Conservation (phyloP, 2,113 vertebrate genomes). For the Pyrgilauda ruficollis region DNA sequence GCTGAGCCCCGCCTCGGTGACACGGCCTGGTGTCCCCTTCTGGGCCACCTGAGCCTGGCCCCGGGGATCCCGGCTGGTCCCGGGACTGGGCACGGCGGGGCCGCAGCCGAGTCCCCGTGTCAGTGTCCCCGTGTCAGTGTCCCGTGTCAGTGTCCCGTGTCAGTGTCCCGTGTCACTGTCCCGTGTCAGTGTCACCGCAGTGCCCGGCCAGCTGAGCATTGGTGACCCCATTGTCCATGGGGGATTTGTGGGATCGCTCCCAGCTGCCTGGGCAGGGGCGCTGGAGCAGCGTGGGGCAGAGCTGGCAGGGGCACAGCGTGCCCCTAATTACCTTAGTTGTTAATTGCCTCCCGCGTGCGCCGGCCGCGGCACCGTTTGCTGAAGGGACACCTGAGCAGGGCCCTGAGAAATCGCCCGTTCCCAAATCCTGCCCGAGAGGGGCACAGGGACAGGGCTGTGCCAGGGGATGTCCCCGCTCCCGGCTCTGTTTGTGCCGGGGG, state of each 20-base stretch:
- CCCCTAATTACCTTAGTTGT: not conserved
- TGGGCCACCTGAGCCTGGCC: not conserved
- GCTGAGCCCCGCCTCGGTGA: not conserved
- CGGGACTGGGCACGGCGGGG: not conserved
- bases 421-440: not conserved
- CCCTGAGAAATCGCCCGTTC: rapidly evolving
- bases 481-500: rapidly evolving
- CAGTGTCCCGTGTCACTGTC: not conserved
- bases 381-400: not conserved
- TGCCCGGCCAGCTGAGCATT: rapidly evolving
- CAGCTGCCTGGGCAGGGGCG: not conserved
- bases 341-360: not conserved
- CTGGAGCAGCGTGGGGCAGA: not conserved
- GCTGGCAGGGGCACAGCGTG: not conserved
- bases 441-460: rapidly evolving
- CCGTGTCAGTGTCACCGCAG: not conserved
- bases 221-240: rapidly evolving
- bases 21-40: not conserved
- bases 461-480: rapidly evolving
- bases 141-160: not conserved
- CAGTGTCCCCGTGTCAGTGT: not conserved
- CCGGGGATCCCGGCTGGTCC: not conserved
- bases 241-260: not conserved
- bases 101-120: not conserved
- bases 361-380: not conserved